These are phyloP conservation scores for Salminus brasiliensis DNA, from an alignment of 2,113 vertebrate genomes.

Conservation along the genomic window DNA sequence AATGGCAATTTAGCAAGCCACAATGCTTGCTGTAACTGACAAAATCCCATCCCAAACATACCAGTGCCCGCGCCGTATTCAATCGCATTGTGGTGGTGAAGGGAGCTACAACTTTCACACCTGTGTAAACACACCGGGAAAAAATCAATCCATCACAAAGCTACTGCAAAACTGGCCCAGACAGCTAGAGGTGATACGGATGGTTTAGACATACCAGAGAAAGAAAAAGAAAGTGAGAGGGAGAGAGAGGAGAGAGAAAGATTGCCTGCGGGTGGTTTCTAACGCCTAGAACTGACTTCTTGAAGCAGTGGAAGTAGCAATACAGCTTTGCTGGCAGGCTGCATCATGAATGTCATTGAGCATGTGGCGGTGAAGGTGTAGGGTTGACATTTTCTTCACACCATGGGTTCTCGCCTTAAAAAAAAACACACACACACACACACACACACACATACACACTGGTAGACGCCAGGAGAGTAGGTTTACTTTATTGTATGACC, in stretches of 20 bases:
- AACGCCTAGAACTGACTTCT: slow-evolving; percentile 36
- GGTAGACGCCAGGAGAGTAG: background rate
- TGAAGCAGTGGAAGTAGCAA: slow-evolving; percentile 38
- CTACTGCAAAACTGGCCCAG: slow-evolving; percentile 32
- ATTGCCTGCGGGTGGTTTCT: slow-evolving; percentile 43
- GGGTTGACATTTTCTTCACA: slow-evolving; percentile 26
- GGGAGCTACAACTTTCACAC: slow-evolving; percentile 22
- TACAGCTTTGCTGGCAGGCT: slow-evolving; percentile 36
- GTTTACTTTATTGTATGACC: background rate
- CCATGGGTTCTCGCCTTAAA: slow-evolving; percentile 28
- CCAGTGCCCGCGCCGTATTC: background rate
- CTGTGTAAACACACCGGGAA: slow-evolving; percentile 21
- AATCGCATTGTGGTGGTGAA: background rate
- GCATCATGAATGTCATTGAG: slow-evolving; percentile 43
- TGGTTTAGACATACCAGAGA: slow-evolving; percentile 28
- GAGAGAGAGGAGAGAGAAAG: slow-evolving; percentile 33
- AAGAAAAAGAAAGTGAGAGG: slow-evolving; percentile 37
- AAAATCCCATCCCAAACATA: background rate
- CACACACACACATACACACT: too few species aligned
- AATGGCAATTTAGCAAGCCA: background rate
- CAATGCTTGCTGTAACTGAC: background rate
- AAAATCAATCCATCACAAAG: slow-evolving; percentile 31
- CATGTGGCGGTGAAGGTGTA: slow-evolving; percentile 39
- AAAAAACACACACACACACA: too few species aligned
- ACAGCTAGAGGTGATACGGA: slow-evolving; percentile 37